Base-by-base conservation (phyloP, 2,797 vertebrate genomes). In the Fistularia commersonii region DNA sequence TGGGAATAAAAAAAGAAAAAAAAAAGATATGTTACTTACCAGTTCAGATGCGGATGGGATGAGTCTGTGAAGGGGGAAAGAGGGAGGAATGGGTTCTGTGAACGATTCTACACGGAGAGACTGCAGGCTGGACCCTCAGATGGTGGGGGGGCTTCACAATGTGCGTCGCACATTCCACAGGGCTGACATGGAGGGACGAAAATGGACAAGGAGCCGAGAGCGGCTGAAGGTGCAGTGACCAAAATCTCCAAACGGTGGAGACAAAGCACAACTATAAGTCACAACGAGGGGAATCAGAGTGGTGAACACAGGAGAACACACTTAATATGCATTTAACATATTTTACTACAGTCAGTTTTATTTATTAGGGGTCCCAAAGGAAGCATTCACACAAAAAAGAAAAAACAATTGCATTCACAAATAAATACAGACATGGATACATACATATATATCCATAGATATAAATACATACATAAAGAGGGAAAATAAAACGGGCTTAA, bases 141-240 rank as follows among this genome's bases (percentile, higher is more conserved):
- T 8, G 47, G 41, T 10, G 43, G 31, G 44, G 61, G 37, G 54
- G 40, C 62, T 85, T 85, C 63, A 64, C 75, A 73, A 39, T 51
- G 64, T 74, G 76, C 64, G 80, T 46, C 51, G 53, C 80, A 71
- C 88, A 90, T 91, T 88, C 86, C 86, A 57, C 66, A 10, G 57
- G 58, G 73, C 77, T 88, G 84, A 90, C 84, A 84, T 71, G 45
- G 61, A 66, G 51, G 44, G 83, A 87, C 89, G 82, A 87, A 91
- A 87, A 89, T 82, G 87, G 89, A 75, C 85, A 87, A 67, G 66
- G 80, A 69, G 57, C 40, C 11, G 51, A 58, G 31, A 56, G 55
- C 48, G 5, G 32, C 3, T 14, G 36, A 1, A 1, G 0, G 32
- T 57, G 66, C 72, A 68, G 14, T 7, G 11, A n/a, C 50, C 0